A percentile compares a stretch with the other conserved stretches of the same genome.
Conservation (phyloP, 1,140 invertebrate genomes). For the Musca domestica region DNA sequence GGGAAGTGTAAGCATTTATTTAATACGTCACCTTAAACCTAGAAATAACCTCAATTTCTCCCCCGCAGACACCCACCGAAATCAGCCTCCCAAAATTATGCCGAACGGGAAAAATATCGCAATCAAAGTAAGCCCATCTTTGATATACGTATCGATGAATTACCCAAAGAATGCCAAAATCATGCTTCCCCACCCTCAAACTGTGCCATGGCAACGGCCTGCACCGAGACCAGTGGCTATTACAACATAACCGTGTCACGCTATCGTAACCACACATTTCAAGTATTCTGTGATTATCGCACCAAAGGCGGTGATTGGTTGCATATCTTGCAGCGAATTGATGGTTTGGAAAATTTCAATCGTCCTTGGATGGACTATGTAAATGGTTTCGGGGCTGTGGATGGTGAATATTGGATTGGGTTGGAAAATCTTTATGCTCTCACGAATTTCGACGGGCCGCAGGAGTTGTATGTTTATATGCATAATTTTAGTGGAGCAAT, state of each 20-base stretch:
- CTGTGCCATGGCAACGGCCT: neutral
- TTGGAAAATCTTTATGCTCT: slow-evolving; percentile 4
- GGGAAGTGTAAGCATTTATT: too few species aligned
- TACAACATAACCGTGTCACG: neutral
- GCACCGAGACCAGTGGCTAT: neutral
- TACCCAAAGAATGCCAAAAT: neutral
- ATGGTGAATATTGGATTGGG: slow-evolving; percentile 5
- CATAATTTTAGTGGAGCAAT: neutral
- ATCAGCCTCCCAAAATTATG: too few species aligned
- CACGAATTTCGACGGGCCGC: neutral
- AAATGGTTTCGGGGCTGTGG: neutral
- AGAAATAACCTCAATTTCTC: too few species aligned
- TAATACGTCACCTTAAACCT: too few species aligned
- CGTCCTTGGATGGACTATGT: neutral
- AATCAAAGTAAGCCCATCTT: neutral
- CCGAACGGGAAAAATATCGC: too few species aligned
- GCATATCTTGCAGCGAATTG: neutral
- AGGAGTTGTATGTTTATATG: slow-evolving; percentile 3
- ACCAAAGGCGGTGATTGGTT: neutral
- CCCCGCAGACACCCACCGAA: too few species aligned
- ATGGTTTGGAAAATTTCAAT: slow-evolving; percentile 2
- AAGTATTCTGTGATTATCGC: neutral
- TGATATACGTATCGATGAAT: neutral
- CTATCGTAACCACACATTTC: neutral
- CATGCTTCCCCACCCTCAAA: neutral